These are phyloP conservation scores for Acronicta leporina DNA, from an alignment of 2,888 invertebrate species.

Conservation along the genomic window DNA sequence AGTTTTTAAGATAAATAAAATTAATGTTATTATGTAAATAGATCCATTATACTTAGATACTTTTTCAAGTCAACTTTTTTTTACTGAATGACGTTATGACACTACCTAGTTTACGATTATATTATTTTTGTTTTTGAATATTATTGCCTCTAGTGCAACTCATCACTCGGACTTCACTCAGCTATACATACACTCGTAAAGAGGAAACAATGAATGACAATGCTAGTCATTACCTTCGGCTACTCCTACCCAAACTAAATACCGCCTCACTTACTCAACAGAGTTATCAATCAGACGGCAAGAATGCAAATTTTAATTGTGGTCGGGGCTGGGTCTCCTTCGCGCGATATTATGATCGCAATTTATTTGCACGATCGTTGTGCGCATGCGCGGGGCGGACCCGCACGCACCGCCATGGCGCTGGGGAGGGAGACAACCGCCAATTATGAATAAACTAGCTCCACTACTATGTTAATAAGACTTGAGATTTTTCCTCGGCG, in stretches of 20 bases:
- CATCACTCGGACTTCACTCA: no score
- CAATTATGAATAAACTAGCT: slow-evolving; percentile 88
- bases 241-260: slow-evolving; percentile 71
- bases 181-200: slow-evolving; percentile 9
- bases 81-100: no score
- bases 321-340: slow-evolving; percentile 70
- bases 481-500: slow-evolving; percentile 85
- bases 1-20: no score
- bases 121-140: no score
- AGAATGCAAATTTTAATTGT: slow-evolving; percentile 88
- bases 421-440: slow-evolving; percentile 78
- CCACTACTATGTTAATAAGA: slow-evolving; percentile 86
- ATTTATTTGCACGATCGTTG: slow-evolving; percentile 75
- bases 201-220: slow-evolving; percentile 43
- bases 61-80: no score
- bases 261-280: slow-evolving; percentile 78
- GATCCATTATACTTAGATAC: no score
- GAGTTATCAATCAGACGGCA: slow-evolving; percentile 84
- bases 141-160: no score
- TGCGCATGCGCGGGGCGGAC: slow-evolving; percentile 69
- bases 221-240: slow-evolving; percentile 37
- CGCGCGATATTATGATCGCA: slow-evolving; percentile 79
- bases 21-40: no score
- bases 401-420: slow-evolving; percentile 66
- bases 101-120: no score